Base-by-base conservation (phyloP, 2,888 invertebrate species). In the Thecophora atra region DNA sequence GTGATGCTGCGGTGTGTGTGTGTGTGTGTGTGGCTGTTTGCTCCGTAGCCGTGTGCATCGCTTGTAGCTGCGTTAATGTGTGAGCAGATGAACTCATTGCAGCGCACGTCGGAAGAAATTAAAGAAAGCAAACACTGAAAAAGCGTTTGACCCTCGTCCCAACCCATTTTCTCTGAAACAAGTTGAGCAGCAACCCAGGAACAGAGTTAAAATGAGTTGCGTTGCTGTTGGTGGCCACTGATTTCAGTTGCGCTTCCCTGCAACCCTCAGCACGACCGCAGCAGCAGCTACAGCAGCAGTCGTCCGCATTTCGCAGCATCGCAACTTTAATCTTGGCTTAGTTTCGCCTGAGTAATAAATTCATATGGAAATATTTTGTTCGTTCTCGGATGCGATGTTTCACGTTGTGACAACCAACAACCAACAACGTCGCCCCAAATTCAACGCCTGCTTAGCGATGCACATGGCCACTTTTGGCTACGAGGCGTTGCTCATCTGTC, bases 291-390 rank as follows among this genome's bases (percentile, higher is more conserved):
- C 28, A 37, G 37, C 60, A 30, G 30, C 60, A 60, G 58, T n/a
- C 44, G 68, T 56, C 58, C 52, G 30, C 37, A 68, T 58, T 56
- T 56, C n/a, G 47, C 26, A 47, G 51, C 47, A 26, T 44, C 24
- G 47, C 58, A 66, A 52, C 77, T 83, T 78, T 81, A 81, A 83
- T 85, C 83, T 82, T 84, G 80, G 84, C 83, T 84, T 84, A 84
- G 84, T 83, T 82, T 78, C 79, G 84, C 81, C 81, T 83, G 82
- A 82, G 82, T 83, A 82, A 83, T 84, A 85, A 82, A 83, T 85
- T 79, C 78, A 79, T 81, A 83, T 84, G 85, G 81, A 85, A 84
- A 84, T 84, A 79, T 82, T 37, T 37, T 37, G 37, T 11, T 11
- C 37, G 37, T 37, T 8, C 37, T 60, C 47, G 62, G 17, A 78